Evolutionary conservation across 2,797 vertebrate genomes (phyloP).

Genomic region (Crenuchus spilurus): DNA sequence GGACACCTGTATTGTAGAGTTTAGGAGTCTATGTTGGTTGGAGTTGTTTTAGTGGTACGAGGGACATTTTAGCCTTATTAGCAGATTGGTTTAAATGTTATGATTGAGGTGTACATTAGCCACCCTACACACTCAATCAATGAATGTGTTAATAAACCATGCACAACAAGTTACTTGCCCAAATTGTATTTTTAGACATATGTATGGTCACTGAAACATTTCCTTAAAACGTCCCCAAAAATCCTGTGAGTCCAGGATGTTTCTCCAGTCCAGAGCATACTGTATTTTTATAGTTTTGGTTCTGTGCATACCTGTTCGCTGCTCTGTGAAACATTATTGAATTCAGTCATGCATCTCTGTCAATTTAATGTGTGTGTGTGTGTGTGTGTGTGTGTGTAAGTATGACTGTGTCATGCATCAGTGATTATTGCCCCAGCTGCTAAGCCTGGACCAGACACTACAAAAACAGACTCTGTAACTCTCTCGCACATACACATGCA

Average conservation of each 20-base stretch:
- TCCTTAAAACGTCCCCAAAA: background rate
- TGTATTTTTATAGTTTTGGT: conserved; percentile 18
- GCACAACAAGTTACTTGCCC: too few species aligned
- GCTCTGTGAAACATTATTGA: conserved; percentile 21
- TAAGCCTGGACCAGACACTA: conserved; percentile 29
- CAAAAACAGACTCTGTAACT: conserved; percentile 18
- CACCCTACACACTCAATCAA: too few species aligned
- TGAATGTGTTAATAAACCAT: too few species aligned
- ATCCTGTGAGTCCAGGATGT: background rate
- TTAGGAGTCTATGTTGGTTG: too few species aligned
- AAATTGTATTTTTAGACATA: too few species aligned
- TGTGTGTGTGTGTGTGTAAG: conserved; percentile 6
- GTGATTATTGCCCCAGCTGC: conserved; percentile 53
- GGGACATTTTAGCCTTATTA: too few species aligned
- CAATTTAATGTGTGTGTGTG: conserved; percentile 4
- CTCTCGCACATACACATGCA: background rate
- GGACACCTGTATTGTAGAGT: too few species aligned
- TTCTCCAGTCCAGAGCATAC: background rate
- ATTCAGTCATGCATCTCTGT: conserved; percentile 20
- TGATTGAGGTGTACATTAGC: too few species aligned
- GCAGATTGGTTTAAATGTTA: too few species aligned
- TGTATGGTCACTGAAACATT: too few species aligned
- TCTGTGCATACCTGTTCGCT: conserved; percentile 20
- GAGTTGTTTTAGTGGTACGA: too few species aligned
- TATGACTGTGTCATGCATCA: conserved; percentile 39